Conservation (phyloP, 2,113 vertebrate species). For the Acinonyx jubatus region DNA sequence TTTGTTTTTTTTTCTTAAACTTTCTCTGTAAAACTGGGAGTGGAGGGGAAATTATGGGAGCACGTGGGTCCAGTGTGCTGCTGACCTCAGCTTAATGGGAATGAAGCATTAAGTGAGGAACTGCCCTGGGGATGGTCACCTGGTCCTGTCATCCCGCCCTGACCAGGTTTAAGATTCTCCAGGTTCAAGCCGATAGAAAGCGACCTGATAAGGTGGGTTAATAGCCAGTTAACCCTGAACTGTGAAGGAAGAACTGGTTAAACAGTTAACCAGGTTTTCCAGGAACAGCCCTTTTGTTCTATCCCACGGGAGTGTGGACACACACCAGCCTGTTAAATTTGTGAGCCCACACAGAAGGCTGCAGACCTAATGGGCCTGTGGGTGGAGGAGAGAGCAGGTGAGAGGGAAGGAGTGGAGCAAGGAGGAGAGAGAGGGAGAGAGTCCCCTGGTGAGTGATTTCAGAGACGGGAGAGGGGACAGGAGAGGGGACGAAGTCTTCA, state of each 20-base stretch:
- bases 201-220: background rate
- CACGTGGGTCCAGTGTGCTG: background rate
- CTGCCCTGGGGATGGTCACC: background rate
- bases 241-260: background rate
- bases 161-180: background rate
- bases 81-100: background rate
- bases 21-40: background rate
- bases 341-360: too few relatives aligned
- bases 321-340: background rate
- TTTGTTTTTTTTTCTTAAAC: background rate
- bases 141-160: background rate
- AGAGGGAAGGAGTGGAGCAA: rapidly evolving
- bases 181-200: background rate
- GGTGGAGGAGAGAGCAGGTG: rapidly evolving
- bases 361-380: background rate
- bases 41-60: background rate
- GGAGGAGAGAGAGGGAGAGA: too few relatives aligned
- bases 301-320: background rate
- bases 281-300: background rate
- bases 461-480: background rate
- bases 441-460: background rate
- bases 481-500: background rate
- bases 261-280: background rate
- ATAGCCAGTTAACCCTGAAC: background rate
- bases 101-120: background rate